Evolutionary conservation across 2,888 invertebrate species (phyloP).

Genomic region (Bombylius discolor): DNA sequence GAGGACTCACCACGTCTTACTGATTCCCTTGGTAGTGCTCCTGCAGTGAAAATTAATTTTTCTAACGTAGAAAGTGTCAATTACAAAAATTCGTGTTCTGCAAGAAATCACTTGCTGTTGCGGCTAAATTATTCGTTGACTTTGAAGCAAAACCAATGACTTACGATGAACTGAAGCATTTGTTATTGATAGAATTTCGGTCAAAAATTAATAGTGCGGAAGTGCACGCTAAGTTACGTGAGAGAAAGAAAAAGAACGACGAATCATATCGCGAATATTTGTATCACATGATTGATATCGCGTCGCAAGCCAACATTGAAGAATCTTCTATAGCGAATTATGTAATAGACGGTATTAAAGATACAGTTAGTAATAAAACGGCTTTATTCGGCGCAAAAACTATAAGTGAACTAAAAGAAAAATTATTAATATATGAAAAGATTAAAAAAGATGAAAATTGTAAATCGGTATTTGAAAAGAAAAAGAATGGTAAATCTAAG

Average conservation of each 20-base stretch:
- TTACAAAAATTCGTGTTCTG: conserved; percentile 7
- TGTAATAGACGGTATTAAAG: conserved; percentile 9
- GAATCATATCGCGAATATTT: conserved; percentile 9
- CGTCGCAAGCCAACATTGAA: conserved; percentile 4
- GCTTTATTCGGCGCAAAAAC: conserved; percentile 5
- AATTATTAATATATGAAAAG: conserved; percentile 4
- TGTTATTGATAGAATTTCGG: conserved; percentile 2
- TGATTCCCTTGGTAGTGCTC: too few species aligned
- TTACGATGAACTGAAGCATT: conserved; percentile 1
- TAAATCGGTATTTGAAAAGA: too few species aligned
- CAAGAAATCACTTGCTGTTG: conserved; percentile 2
- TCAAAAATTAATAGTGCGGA: conserved; percentile 1
- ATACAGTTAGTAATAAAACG: conserved; percentile 4
- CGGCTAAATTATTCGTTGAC: conserved; percentile 4
- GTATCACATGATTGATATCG: conserved; percentile 9
- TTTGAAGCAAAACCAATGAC: conserved; percentile 7
- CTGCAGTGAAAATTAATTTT: background rate
- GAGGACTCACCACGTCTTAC: too few species aligned
- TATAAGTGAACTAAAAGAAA: conserved; percentile 5
- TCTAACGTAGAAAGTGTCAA: conserved; percentile 3
- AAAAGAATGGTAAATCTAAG: too few species aligned
- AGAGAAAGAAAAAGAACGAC: conserved; percentile 3
- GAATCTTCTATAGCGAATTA: conserved; percentile 9
- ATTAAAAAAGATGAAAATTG: background rate
- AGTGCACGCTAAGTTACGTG: conserved; percentile 3